Conservation (phyloP, 2,797 vertebrate species). For the Leptatherina wallacei region DNA sequence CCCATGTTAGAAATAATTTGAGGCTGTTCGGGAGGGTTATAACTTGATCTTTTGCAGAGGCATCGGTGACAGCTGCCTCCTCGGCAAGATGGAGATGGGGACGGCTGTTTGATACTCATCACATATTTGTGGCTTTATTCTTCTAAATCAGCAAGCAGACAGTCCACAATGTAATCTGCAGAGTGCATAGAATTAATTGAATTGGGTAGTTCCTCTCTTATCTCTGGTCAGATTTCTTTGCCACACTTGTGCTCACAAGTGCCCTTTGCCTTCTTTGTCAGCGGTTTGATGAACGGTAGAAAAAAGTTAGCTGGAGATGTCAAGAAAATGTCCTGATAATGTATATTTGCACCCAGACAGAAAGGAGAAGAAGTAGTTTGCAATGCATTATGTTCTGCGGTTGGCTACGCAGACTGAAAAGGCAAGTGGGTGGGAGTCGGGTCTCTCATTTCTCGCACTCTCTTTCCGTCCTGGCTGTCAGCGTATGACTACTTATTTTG, state of each 20-base stretch:
- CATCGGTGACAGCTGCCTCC: constrained; percentile 2
- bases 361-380: constrained; percentile 33
- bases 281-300: constrained; percentile 21
- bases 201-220: constrained; percentile 30
- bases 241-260: constrained; percentile 15
- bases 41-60: neutral
- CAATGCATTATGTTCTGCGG: constrained; percentile 3
- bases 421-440: constrained; percentile 37
- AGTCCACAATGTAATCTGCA: constrained; percentile 21
- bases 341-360: constrained; percentile 11
- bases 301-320: constrained; percentile 29
- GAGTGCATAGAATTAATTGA: constrained; percentile 25
- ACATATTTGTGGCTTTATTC: constrained; percentile 6
- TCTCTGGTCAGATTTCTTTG: constrained; percentile 28
- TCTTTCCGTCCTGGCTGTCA: constrained; percentile 38
- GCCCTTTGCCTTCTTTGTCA: constrained; percentile 34
- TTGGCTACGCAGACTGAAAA: constrained; percentile 12
- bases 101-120: constrained; percentile 16
- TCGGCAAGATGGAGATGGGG: neutral
- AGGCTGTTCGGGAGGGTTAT: neutral
- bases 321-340: constrained; percentile 32
- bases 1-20: neutral
- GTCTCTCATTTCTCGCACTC: constrained; percentile 20
- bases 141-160: neutral
- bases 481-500: constrained; percentile 36